Conservation (phyloP, 1,140 invertebrate species). For the Eubasilissa regina region DNA sequence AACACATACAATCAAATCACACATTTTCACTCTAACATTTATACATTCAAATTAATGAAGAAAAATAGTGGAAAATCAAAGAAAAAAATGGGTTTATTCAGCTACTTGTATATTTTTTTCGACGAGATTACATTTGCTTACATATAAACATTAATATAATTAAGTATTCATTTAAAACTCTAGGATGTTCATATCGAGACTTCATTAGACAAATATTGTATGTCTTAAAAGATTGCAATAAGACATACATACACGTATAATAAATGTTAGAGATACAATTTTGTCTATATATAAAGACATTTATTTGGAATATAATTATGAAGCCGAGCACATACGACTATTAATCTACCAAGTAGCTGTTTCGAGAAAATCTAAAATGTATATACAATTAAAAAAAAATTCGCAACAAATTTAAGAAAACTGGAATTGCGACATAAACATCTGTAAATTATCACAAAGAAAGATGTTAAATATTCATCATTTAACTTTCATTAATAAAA, state of each 20-base stretch:
- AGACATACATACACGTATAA: constrained; percentile 1
- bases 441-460: constrained; percentile 39
- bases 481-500: constrained; percentile 21
- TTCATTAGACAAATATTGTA: background rate
- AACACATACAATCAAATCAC: too few relatives aligned
- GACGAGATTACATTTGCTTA: constrained; percentile 57
- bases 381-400: constrained; percentile 34
- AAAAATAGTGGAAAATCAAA: background rate
- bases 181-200: constrained; percentile 39
- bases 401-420: constrained; percentile 24
- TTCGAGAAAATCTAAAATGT: constrained; percentile 13
- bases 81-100: constrained; percentile 38
- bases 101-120: constrained; percentile 53
- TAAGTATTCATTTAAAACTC: constrained; percentile 33
- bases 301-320: constrained; percentile 37
- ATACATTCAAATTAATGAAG: background rate
- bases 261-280: background rate
- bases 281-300: constrained; percentile 20
- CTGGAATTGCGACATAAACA: constrained; percentile 32
- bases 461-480: constrained; percentile 21
- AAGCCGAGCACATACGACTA: background rate
- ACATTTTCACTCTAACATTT: too few relatives aligned
- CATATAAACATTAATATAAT: constrained; percentile 51
- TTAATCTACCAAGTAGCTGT: constrained; percentile 30
- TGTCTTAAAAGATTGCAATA: background rate